phyloP scores from a whole-genome alignment of 1,140 invertebrate genomes.

The Cotesia vestalis region DNA sequence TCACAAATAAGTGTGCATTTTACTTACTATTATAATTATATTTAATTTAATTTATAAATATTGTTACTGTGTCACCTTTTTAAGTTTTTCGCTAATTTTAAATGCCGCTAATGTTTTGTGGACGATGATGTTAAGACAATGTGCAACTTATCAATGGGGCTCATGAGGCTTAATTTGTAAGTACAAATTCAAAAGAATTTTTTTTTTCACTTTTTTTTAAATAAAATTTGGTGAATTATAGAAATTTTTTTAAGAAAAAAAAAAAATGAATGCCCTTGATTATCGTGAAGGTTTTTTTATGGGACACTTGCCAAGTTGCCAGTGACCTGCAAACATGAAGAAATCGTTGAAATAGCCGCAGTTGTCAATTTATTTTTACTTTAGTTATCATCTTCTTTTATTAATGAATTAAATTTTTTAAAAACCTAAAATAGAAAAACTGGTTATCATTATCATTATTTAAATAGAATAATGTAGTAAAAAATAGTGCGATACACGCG shows the following conservation, averaged over 20 bases:
- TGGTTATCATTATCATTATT: no score
- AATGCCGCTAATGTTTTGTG: slow-evolving; percentile 38
- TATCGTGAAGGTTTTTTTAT: slow-evolving; percentile 15
- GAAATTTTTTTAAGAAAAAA: no score
- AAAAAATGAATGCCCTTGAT: slow-evolving; percentile 23
- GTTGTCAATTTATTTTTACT: neutral
- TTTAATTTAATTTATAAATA: neutral
- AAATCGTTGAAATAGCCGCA: slow-evolving; percentile 8
- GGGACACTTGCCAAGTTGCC: slow-evolving; percentile 24
- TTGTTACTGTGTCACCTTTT: slow-evolving; percentile 5
- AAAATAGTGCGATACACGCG: neutral
- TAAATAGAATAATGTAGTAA: no score
- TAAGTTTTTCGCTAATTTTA: slow-evolving; percentile 9
- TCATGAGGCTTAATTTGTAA: slow-evolving; percentile 63
- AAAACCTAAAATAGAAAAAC: no score
- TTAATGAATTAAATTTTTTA: no score
- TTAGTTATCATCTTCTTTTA: no score
- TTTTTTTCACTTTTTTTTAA: neutral
- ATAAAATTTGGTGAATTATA: no score
- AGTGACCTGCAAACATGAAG: neutral
- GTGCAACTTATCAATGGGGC: slow-evolving; percentile 56
- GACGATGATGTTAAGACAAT: slow-evolving; percentile 59
- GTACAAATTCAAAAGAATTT: slow-evolving; percentile 38
- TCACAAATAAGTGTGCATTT: neutral
- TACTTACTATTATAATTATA: neutral